A percentile compares a stretch with the other conserved stretches of the same genome.
Conservation (phyloP, 1,140 invertebrate genomes). For the Andrena cerasifolii region DNA sequence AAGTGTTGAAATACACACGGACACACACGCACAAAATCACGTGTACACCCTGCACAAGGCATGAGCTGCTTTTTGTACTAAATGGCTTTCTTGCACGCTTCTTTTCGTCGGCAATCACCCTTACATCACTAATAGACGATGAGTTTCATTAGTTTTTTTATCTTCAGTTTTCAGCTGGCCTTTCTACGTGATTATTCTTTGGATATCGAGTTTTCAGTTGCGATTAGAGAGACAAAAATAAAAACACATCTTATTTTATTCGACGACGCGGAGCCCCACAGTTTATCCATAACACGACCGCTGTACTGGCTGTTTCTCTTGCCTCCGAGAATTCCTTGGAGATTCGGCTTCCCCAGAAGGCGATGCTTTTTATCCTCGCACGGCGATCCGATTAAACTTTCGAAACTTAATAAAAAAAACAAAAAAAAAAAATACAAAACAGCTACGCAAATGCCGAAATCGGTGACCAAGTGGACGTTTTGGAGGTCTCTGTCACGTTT, state of each 20-base stretch:
- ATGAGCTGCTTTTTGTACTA: constrained; percentile 17
- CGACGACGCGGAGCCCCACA: constrained; percentile 23
- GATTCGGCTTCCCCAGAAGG: constrained; percentile 23
- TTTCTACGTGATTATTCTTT: constrained; percentile 45
- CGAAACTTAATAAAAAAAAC: too few species aligned
- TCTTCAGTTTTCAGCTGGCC: constrained; percentile 65
- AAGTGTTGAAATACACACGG: background rate
- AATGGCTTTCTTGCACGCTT: constrained; percentile 40
- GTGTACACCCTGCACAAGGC: background rate
- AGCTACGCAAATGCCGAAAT: constrained; percentile 68
- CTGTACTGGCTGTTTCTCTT: constrained; percentile 33
- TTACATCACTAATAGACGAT: background rate
- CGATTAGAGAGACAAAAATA: constrained; percentile 21
- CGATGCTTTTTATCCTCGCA: constrained; percentile 49
- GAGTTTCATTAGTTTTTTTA: constrained; percentile 60
- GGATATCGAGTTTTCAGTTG: constrained; percentile 34
- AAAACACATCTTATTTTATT: constrained; percentile 32
- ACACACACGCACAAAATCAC: background rate
- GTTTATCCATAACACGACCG: constrained; percentile 27
- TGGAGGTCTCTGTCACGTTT: constrained; percentile 70
- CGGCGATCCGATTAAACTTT: constrained; percentile 49
- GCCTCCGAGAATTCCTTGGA: constrained; percentile 42
- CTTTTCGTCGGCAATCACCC: constrained; percentile 11
- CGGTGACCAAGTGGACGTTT: constrained; percentile 69
- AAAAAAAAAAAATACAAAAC: too few species aligned